Evolutionary conservation across 2,888 invertebrate species (phyloP).

Genomic region (Idaea straminata): DNA sequence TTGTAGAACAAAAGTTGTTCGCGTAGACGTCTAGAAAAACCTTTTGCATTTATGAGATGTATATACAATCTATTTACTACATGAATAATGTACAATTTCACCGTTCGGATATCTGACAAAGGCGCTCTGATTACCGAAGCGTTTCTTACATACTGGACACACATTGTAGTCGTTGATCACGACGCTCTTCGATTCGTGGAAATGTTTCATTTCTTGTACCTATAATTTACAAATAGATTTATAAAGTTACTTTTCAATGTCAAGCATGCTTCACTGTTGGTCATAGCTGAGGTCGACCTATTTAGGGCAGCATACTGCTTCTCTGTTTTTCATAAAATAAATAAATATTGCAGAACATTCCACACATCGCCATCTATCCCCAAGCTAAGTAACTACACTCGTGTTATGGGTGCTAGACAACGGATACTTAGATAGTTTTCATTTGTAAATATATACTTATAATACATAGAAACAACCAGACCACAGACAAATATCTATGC

Average conservation of each 20-base stretch:
- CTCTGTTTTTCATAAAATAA: too few species aligned
- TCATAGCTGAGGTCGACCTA: too few species aligned
- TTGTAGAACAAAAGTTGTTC: too few species aligned
- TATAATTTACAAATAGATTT: constrained; percentile 36
- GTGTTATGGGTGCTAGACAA: background rate
- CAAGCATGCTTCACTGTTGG: too few species aligned
- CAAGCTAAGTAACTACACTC: background rate
- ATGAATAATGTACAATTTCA: constrained; percentile 95
- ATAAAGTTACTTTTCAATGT: background rate
- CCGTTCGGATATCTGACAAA: constrained; percentile 96
- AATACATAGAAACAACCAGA: too few species aligned
- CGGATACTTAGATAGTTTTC: too few species aligned
- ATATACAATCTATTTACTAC: constrained; percentile 61
- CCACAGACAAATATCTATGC: too few species aligned
- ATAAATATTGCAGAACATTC: too few species aligned
- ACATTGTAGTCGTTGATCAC: constrained; percentile 92
- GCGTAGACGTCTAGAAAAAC: background rate
- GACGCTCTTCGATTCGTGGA: constrained; percentile 90
- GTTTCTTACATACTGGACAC: constrained; percentile 95
- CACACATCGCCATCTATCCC: too few species aligned
- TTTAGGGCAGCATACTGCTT: too few species aligned
- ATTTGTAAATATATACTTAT: too few species aligned
- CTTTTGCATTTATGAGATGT: background rate
- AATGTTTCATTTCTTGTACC: constrained; percentile 89
- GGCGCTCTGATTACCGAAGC: constrained; percentile 96